These are phyloP conservation scores for Selene dorsalis DNA, from an alignment of 2,797 vertebrate species.

Conservation along the genomic window DNA sequence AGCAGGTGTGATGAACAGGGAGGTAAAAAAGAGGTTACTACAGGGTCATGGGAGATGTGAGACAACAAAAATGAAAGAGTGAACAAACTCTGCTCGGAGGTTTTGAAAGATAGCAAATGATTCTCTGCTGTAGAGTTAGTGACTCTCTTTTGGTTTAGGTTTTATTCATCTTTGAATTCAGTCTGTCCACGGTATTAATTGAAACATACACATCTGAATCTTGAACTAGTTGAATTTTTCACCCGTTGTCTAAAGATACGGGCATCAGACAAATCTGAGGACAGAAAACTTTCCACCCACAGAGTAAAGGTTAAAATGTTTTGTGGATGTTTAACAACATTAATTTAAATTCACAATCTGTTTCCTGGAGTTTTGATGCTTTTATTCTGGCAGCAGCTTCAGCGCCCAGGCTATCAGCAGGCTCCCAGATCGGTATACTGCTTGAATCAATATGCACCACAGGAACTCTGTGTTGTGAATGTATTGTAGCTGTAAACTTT, in stretches of 20 bases:
- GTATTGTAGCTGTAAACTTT: conserved; percentile 28
- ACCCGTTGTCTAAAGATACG: not conserved
- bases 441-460: conserved; percentile 28
- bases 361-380: conserved; percentile 16
- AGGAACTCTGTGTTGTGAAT: conserved; percentile 31
- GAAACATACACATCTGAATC: not conserved
- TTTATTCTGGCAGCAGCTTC: conserved; percentile 32
- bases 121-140: not conserved
- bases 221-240: not conserved
- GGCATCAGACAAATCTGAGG: not conserved
- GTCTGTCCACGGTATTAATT: not conserved
- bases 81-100: not conserved
- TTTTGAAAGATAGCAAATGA: not conserved
- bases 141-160: not conserved
- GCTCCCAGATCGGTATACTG: conserved; percentile 12
- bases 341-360: not conserved
- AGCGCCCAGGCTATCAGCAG: conserved; percentile 17
- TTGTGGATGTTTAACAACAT: not conserved
- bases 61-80: not conserved
- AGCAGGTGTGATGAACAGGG: conserved; percentile 1
- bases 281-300: not conserved
- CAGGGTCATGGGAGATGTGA: not conserved
- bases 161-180: not conserved
- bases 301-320: not conserved
- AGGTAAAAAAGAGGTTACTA: not conserved